Percentiles rank a stretch among this genome's conserved stretches.
These are phyloP conservation scores for Agrilus biguttatus DNA, from an alignment of 2,888 invertebrate species.

Conservation along the genomic window DNA sequence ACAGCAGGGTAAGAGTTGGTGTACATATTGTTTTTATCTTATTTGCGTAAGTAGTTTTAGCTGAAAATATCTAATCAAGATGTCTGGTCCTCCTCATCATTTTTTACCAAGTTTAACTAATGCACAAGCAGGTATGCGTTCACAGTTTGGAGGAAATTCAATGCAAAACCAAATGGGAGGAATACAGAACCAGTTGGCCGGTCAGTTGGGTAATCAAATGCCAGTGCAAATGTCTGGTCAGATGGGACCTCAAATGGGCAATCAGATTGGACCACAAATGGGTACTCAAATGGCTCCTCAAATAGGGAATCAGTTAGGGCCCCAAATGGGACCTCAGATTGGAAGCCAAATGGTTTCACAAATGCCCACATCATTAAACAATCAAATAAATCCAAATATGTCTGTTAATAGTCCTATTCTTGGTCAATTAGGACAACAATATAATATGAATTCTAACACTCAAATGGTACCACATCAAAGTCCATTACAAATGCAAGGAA, in stretches of 20 bases:
- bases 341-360: conserved; percentile 28
- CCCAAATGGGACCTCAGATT: conserved; percentile 36
- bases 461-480: conserved; percentile 21
- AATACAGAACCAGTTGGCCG: conserved; percentile 28
- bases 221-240: conserved; percentile 31
- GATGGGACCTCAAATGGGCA: conserved; percentile 41
- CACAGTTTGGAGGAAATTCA: conserved; percentile 48
- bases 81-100: conserved; percentile 62
- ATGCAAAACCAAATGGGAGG: conserved; percentile 36
- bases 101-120: conserved; percentile 54
- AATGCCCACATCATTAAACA: conserved; percentile 40
- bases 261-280: conserved; percentile 36
- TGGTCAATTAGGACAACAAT: conserved; percentile 25
- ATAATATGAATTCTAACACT: conserved; percentile 19
- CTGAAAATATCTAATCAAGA: conserved; percentile 20
- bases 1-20: no score
- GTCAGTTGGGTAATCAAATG: conserved; percentile 23
- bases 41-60: conserved; percentile 1
- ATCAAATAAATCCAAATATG: conserved; percentile 31
- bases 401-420: conserved; percentile 34
- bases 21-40: no score
- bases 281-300: conserved; percentile 21
- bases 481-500: conserved; percentile 24
- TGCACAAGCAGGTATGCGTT: conserved; percentile 44
- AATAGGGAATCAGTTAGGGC: conserved; percentile 38